Base-by-base conservation (phyloP, 30 jellyfish, hydroid and myxozoan species). In the Calvadosia cruxmelitensis region DNA sequence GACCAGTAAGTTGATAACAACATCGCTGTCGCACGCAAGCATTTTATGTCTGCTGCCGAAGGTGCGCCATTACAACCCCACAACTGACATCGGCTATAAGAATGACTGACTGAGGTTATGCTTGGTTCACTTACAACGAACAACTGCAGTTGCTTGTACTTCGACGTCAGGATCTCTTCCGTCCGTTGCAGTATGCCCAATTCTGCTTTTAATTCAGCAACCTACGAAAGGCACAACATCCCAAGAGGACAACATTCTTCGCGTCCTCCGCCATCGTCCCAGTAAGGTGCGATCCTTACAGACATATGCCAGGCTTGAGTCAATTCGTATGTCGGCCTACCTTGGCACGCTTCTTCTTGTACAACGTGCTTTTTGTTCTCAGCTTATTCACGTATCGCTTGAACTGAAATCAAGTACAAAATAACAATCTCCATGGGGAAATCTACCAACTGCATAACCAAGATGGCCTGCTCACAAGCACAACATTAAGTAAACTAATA, bases 321-420 rank as follows among this genome's bases (percentile, higher is more conserved):
- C n/a, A n/a, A n/a, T n/a, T n/a, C n/a, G n/a, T n/a, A n/a, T n/a
- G n/a, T n/a, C n/a, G 48, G 15, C 69, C 2, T 68, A 89, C 98
- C 91, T 89, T 93, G 69, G 75, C 92, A 33, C 98, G 64, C 62
- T 89, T 89, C 95, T 89, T 89, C 77, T 89, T 89, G 82, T 89
- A 89, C 1, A 78, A 27, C 0, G 95, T 89, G 68, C 98, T 89
- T 61, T 81, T 89, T 3, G 92, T 89, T 1, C 98, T 75, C 64
- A 89, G 78, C 50, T 89, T 89, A 78, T 74, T 89, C 48, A 89
- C 98, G 63, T 89, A 89, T n/a, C 98, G 83, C 53, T 89, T 89
- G 80, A 89, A 89, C 98, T 89, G 66, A 66, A 86, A 36, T 28
- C 31, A 64, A 31, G 57, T 20, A 26, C 12, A 5, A 0, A 65